Base-by-base conservation (phyloP, 2,113 vertebrate genomes). In the Odocoileus virginianus region DNA sequence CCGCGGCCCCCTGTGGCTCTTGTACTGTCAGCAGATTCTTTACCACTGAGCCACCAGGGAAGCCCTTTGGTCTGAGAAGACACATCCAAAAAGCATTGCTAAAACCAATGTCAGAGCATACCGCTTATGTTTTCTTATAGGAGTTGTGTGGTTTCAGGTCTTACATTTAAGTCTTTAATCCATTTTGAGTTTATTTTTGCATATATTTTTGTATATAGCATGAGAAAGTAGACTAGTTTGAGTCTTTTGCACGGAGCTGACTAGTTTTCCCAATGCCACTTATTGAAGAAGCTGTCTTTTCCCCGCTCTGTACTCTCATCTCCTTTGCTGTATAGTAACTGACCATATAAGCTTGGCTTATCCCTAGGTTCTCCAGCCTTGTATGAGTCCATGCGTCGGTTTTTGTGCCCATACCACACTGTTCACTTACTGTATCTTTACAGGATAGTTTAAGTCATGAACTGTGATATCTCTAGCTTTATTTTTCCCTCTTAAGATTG, bases 1-100 rank as follows among this genome's bases (percentile, higher is more conserved):
- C n/a, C 2, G 0, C 10, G 11, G 19, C n/a, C 23, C 19, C 67
- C 17, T 1, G 5, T 23, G n/a, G n/a, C 5, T 40, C 67, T 40
- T 23, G n/a, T 40, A 71, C 40, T 40, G 67, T 19, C 36, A n/a
- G 19, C 19, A 71, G n/a, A 40, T 71, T 40, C n/a, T 71, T 71
- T 71, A 71, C 19, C 67, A 40, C n/a, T 12, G 67, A 40, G 67
- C 19, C 67, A 71, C 19, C n/a, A 71, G 19, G n/a, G 67, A 40
- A 40, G 67, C 10, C 17, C 67, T 71, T 40, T 40, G 8, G 11
- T 52, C 50, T 54, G 78, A 54, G 79, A 52, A 54, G 30, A 82
- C 10, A 54, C 13, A 50, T 50, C 2, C 5, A 82, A 82, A 54
- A 82, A 23, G n/a, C 23, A 54, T 25, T 54, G 30, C 33, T 54